Percentiles rank a stretch among this genome's conserved stretches.
These are phyloP conservation scores for Poeciliopsis paucimaculata DNA, from an alignment of 2,797 vertebrate genomes.

Conservation along the genomic window DNA sequence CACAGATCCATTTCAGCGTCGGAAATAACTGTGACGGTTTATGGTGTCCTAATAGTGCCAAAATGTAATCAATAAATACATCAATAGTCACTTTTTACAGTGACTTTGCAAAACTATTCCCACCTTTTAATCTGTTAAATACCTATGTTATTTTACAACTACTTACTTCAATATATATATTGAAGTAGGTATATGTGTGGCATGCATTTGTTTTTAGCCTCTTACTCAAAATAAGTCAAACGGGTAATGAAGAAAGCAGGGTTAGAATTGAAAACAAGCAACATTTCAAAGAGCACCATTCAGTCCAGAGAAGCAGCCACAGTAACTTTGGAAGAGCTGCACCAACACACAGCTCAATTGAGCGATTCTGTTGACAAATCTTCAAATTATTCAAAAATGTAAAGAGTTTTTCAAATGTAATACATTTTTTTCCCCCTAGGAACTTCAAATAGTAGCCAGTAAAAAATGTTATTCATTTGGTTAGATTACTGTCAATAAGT, in stretches of 20 bases:
- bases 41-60: not conserved
- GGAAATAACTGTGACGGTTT: not conserved
- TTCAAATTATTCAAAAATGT: not conserved
- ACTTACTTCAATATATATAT: too few relatives aligned
- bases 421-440: not conserved
- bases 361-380: not conserved
- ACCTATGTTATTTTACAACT: not conserved
- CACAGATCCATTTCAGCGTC: not conserved
- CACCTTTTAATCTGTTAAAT: not conserved
- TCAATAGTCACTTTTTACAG: not conserved
- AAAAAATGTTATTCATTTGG: not conserved
- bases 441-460: not conserved
- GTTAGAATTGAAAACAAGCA: not conserved
- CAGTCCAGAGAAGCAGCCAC: not conserved
- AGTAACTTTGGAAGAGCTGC: not conserved
- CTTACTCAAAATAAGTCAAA: not conserved
- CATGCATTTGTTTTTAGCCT: not conserved
- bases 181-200: not conserved
- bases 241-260: not conserved
- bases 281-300: not conserved
- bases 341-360: not conserved
- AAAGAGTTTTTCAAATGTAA: not conserved
- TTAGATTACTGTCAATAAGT: not conserved
- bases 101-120: not conserved
- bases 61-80: not conserved